Conservation (phyloP, 2,797 vertebrate genomes). For the Silurus aristotelis region DNA sequence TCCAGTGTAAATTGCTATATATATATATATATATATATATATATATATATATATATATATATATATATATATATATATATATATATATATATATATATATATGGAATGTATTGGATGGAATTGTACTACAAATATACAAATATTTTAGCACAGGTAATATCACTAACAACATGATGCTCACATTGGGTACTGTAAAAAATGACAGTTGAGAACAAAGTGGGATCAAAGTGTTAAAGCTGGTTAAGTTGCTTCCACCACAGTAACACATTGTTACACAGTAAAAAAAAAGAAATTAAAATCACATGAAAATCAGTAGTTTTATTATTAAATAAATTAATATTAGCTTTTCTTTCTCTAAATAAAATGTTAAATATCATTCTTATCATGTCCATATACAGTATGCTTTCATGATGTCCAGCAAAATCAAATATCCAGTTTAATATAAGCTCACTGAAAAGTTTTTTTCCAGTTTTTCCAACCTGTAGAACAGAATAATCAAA, state of each 20-base stretch:
- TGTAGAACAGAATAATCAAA: constrained; percentile 57
- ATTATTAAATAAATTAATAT: constrained; percentile 98
- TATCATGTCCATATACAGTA: constrained; percentile 61
- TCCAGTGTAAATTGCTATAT: constrained; percentile 68
- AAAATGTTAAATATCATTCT: constrained; percentile 86
- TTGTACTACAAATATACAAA: background rate
- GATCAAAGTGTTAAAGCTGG: constrained; percentile 36
- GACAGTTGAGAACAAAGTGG: constrained; percentile 2
- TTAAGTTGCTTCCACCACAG: constrained; percentile 47
- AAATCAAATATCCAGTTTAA: constrained; percentile 36
- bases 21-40: background rate
- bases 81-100: constrained; percentile 1
- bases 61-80: too few species aligned
- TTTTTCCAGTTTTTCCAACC: constrained; percentile 45
- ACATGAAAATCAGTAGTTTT: constrained; percentile 82
- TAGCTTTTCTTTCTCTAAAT: constrained; percentile 79
- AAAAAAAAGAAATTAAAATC: constrained; percentile 64
- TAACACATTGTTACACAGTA: constrained; percentile 25
- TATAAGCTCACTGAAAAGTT: constrained; percentile 24
- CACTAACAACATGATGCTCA: constrained; percentile 22
- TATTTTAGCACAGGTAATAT: constrained; percentile 25
- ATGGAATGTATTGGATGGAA: constrained; percentile 38
- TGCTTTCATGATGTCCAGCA: constrained; percentile 68
- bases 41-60: constrained; percentile 34
- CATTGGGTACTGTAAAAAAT: constrained; percentile 19